Evolutionary conservation across 2,888 invertebrate species (phyloP).

Genomic region (Agonopterix heracliana): DNA sequence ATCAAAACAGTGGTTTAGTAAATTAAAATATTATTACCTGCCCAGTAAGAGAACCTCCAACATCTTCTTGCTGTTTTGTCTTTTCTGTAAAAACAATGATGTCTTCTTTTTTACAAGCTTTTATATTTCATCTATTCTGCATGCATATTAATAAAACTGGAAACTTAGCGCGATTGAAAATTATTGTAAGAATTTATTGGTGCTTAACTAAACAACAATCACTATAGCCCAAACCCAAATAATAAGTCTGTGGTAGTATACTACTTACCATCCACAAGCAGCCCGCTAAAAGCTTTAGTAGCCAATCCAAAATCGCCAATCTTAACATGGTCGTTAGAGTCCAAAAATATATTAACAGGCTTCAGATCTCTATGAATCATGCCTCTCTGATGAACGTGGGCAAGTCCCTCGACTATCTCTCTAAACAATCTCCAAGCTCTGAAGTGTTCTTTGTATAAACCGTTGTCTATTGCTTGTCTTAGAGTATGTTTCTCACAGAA

Average conservation of each 20-base stretch:
- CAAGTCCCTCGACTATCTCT: conserved; percentile 92
- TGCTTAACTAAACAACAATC: too few relatives aligned
- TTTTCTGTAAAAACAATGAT: conserved; percentile 39
- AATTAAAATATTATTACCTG: too few relatives aligned
- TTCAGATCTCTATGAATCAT: conserved; percentile 91
- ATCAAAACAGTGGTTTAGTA: too few relatives aligned
- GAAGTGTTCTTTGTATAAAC: conserved; percentile 83
- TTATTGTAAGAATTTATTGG: too few relatives aligned
- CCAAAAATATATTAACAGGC: conserved; percentile 95
- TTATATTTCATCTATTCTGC: too few relatives aligned
- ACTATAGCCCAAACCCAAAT: too few relatives aligned
- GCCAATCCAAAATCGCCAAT: conserved; percentile 99
- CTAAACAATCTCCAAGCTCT: conserved; percentile 94
- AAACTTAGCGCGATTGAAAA: too few relatives aligned
- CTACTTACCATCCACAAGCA: conserved; percentile 60
- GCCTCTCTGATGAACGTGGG: conserved; percentile 95
- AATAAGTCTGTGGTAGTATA: too few relatives aligned
- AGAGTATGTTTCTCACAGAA: conserved; percentile 97
- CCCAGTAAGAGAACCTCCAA: conserved; percentile 55
- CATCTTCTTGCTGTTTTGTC: conserved; percentile 49
- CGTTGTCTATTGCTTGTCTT: conserved; percentile 88
- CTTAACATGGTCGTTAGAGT: conserved; percentile 95
- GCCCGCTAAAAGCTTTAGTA: conserved; percentile 78
- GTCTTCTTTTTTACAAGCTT: too few relatives aligned
- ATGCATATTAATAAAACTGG: too few relatives aligned